A percentile compares a stretch with the other conserved stretches of the same genome.
Conservation (phyloP, 2,888 invertebrate genomes). For the Villa cingulata region DNA sequence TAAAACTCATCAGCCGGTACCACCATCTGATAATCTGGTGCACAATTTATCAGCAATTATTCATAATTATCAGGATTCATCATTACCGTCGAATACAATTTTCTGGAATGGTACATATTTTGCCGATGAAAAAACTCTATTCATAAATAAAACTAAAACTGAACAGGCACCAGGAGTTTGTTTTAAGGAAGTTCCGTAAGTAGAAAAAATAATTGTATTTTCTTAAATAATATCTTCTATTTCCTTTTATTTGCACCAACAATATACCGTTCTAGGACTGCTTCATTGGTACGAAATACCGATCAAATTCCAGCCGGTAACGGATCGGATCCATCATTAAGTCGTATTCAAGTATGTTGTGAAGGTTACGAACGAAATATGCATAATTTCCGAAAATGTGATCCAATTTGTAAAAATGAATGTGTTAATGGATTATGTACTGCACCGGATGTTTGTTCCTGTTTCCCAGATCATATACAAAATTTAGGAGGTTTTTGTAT, state of each 20-base stretch:
- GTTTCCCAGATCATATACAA: constrained; percentile 44
- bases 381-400: constrained; percentile 38
- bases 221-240: not conserved
- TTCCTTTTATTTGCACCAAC: not conserved
- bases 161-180: constrained; percentile 32
- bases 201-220: constrained; percentile 7
- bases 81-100: not conserved
- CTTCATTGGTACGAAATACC: constrained; percentile 23
- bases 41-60: not conserved
- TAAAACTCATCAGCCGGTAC: constrained; percentile 5
- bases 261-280: constrained; percentile 21
- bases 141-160: constrained; percentile 32
- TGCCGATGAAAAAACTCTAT: constrained; percentile 28
- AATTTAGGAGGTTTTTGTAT: constrained; percentile 44
- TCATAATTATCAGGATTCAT: not conserved
- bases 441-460: constrained; percentile 43
- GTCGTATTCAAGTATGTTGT: constrained; percentile 56
- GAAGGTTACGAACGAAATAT: constrained; percentile 51
- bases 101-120: constrained; percentile 14
- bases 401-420: constrained; percentile 35
- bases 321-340: constrained; percentile 43
- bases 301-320: constrained; percentile 20
- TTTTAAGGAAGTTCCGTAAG: constrained; percentile 35
- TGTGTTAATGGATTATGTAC: constrained; percentile 44
- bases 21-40: not conserved